A percentile compares a stretch with the other conserved stretches of the same genome.
These are phyloP conservation scores for Anticlea derivata DNA, from an alignment of 2,888 invertebrate species.

Conservation along the genomic window DNA sequence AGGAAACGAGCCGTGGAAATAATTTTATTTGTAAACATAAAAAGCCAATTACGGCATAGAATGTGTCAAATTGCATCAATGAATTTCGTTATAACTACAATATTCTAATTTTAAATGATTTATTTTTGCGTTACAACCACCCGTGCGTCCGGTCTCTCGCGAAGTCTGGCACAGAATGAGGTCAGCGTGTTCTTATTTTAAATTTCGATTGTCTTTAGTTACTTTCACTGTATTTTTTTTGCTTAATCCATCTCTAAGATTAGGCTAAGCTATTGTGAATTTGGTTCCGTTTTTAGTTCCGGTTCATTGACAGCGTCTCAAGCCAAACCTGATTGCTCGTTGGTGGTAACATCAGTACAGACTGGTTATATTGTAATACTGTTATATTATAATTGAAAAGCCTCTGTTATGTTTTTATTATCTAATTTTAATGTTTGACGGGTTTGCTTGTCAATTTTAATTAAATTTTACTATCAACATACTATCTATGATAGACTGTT, in stretches of 20 bases:
- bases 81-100: slow-evolving; percentile 41
- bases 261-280: slow-evolving; percentile 33
- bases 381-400: slow-evolving; percentile 27
- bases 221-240: slow-evolving; percentile 65
- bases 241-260: slow-evolving; percentile 24
- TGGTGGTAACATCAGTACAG: slow-evolving; percentile 17
- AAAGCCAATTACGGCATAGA: not conserved
- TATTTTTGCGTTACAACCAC: slow-evolving; percentile 61
- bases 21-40: not conserved
- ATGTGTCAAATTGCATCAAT: slow-evolving; percentile 36
- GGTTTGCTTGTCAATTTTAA: slow-evolving; percentile 1
- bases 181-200: slow-evolving; percentile 77
- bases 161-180: slow-evolving; percentile 70
- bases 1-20: not conserved
- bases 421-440: slow-evolving; percentile 15
- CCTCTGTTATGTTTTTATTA: slow-evolving; percentile 16
- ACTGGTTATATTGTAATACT: slow-evolving; percentile 25
- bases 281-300: slow-evolving; percentile 48
- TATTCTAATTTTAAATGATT: slow-evolving; percentile 59
- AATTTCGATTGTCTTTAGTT: slow-evolving; percentile 67
- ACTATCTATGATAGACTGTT: too few relatives aligned
- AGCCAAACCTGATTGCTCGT: slow-evolving; percentile 26
- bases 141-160: slow-evolving; percentile 59
- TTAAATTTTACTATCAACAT: not conserved
- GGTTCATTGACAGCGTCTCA: slow-evolving; percentile 38